A percentile compares a stretch with the other conserved stretches of the same genome.
phyloP scores from a whole-genome alignment of 92 coral and sea anemone genomes.

The Siderastrea radians region DNA sequence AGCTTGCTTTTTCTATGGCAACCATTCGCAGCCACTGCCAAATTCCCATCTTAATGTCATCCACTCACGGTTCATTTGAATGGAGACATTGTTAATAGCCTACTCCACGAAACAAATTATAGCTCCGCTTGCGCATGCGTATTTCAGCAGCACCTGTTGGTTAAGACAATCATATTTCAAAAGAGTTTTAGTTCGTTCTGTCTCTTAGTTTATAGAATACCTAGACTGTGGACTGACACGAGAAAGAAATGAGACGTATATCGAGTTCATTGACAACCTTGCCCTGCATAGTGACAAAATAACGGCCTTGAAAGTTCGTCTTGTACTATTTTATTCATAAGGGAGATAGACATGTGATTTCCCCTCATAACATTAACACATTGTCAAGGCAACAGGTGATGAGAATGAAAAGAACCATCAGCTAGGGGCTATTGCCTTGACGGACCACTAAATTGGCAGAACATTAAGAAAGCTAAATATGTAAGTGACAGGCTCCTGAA shows the following conservation, averaged over 20 bases:
- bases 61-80: constrained; percentile 26
- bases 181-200: not conserved
- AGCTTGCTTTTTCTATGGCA: constrained; percentile 28
- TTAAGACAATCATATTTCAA: not conserved
- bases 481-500: no score
- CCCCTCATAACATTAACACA: no score
- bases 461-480: no score
- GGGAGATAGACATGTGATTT: no score
- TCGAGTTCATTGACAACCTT: not conserved
- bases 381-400: no score
- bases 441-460: no score
- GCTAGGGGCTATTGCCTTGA: no score
- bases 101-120: not conserved
- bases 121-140: constrained; percentile 18
- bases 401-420: no score
- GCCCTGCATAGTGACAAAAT: no score
- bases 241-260: not conserved
- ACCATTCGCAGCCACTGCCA: not conserved
- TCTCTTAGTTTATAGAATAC: not conserved
- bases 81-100: not conserved
- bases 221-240: not conserved
- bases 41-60: not conserved
- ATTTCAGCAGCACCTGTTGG: constrained; percentile 25
- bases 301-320: no score
- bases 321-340: no score